Evolutionary conservation across 2,113 vertebrate genomes (phyloP).

Genomic region (Chaenogobius annularis): DNA sequence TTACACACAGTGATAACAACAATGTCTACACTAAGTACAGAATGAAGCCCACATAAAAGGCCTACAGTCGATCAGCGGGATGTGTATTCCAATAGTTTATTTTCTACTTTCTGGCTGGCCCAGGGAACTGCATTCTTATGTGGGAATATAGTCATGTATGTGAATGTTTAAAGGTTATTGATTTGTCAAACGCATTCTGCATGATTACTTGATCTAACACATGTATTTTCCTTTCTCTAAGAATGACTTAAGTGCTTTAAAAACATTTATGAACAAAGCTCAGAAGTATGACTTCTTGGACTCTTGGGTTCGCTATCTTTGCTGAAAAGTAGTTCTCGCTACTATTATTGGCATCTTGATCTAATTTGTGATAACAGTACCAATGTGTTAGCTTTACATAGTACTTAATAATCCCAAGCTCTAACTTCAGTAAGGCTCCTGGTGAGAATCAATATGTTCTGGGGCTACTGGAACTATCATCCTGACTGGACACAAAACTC

Average conservation of each 20-base stretch:
- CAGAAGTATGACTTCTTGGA: too few relatives aligned
- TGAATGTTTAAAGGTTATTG: background rate
- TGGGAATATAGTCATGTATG: background rate
- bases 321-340: too few relatives aligned
- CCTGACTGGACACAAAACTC: too few relatives aligned
- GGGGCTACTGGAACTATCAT: too few relatives aligned
- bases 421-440: too few relatives aligned
- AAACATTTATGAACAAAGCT: too few relatives aligned
- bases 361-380: too few relatives aligned
- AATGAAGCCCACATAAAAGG: background rate
- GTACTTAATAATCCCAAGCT: too few relatives aligned
- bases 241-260: background rate
- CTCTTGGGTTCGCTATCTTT: too few relatives aligned
- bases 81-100: conserved; percentile 13
- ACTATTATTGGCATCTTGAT: too few relatives aligned
- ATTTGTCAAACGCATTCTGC: background rate
- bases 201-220: background rate
- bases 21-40: background rate
- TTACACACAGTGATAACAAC: background rate
- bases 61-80: background rate
- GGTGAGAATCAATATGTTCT: too few relatives aligned
- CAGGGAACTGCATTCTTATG: conserved; percentile 10
- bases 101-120: conserved; percentile 42
- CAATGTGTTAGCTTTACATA: too few relatives aligned
- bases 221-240: background rate